Conservation (phyloP, 1,140 invertebrate species). For the Euwallacea similis region DNA sequence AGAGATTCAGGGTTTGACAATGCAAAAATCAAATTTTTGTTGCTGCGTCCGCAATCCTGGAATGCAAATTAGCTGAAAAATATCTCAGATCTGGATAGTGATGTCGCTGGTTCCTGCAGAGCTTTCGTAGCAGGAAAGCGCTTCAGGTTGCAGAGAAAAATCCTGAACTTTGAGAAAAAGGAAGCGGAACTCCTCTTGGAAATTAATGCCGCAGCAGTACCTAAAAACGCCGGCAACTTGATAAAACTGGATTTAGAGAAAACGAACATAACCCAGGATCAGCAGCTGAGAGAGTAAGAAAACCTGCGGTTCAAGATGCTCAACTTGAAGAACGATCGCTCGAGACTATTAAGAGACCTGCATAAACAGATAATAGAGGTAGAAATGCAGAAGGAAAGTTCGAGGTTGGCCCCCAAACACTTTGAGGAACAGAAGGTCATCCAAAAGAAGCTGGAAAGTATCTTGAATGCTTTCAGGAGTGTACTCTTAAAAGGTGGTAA, state of each 20-base stretch:
- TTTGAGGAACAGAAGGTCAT: neutral
- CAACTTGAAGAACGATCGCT: conserved; percentile 39
- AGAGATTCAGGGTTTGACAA: conserved; percentile 37
- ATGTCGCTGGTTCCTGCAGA: conserved; percentile 4
- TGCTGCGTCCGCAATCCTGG: conserved; percentile 31
- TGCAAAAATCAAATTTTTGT: conserved; percentile 39
- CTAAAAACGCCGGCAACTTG: conserved; percentile 11
- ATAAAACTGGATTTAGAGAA: conserved; percentile 30
- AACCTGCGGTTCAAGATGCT: conserved; percentile 34
- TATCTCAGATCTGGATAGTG: conserved; percentile 33
- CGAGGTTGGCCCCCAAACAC: conserved; percentile 5
- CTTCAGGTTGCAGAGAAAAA: conserved; percentile 31
- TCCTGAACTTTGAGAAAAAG: conserved; percentile 37
- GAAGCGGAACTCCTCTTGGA: conserved; percentile 37
- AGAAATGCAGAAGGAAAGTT: conserved; percentile 25
- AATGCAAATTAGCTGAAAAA: conserved; percentile 35
- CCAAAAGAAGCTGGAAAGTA: conserved; percentile 26
- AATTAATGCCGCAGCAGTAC: conserved; percentile 29
- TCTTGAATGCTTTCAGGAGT: conserved; percentile 37
- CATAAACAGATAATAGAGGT: conserved; percentile 37
- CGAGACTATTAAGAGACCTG: conserved; percentile 31
- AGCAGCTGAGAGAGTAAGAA: conserved; percentile 27
- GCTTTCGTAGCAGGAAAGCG: conserved; percentile 27
- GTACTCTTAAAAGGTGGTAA: conserved; percentile 13
- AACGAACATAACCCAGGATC: neutral